Evolutionary conservation across 2,888 invertebrate genomes (phyloP), one percentile per base, ranked within the genome.

Genomic region (Siphlonurus alternatus): DNA sequence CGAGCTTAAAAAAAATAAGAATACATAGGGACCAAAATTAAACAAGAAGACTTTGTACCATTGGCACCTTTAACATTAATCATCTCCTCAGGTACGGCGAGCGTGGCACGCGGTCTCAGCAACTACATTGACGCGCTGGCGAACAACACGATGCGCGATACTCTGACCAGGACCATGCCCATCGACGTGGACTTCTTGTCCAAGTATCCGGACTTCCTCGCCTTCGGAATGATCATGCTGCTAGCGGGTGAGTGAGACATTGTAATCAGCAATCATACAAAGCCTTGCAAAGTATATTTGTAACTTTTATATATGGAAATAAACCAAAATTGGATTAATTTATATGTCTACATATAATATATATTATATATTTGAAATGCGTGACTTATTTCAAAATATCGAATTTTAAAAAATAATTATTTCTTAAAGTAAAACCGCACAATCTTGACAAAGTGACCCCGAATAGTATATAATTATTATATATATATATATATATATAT

Each of bases 81-180:
- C n/a, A 38, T 38, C 15, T 38, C 15, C 5, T 10, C 67, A 86
- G 87, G 88, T 65, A 87, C 87, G 1, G 87, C 88, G 0, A 86
- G 87, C 73, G 87, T 88, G 24, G 88, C 88, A 0, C 78, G 86
- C 71, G 88, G 87, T 1, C 76, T 87, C 65, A 86, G 86, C 70
- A 84, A 83, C 61, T 88, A 89, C 72, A 78, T 88, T 59, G 88
- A 89, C 71, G 79, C 83, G 2, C 73, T 88, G 23, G 72, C 81
- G 20, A 77, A 81, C 66, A 79, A 85, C 68, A 75, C 76, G n/a
- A 87, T 88, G 78, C 76, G 78, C 25, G 73, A 74, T 20, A 73
- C 79, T 0, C 73, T 87, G 61, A 74, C 71, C 1, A 77, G 79
- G 5, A 70, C 74, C 15, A 75, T 86, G 75, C 86, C 84, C 0